These are phyloP conservation scores for Catocala fraxini DNA, from an alignment of 2,888 invertebrate species.

Conservation along the genomic window DNA sequence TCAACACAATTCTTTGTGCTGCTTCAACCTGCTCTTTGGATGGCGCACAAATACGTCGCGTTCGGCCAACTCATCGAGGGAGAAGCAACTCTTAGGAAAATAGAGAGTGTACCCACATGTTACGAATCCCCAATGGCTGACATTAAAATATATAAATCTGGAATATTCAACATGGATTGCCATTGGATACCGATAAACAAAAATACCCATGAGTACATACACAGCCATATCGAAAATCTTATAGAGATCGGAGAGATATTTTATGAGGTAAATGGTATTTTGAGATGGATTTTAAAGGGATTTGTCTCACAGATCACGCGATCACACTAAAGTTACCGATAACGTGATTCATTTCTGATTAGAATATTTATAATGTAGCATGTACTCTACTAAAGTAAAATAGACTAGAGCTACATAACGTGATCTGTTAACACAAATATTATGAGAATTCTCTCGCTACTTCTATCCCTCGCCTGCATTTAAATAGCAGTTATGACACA, in stretches of 20 bases:
- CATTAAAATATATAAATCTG: constrained; percentile 66
- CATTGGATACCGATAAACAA: constrained; percentile 70
- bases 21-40: constrained; percentile 90
- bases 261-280: constrained; percentile 59
- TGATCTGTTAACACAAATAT: too few species aligned
- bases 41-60: constrained; percentile 91
- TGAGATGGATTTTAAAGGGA: too few species aligned
- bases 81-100: constrained; percentile 85
- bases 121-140: constrained; percentile 87
- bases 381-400: too few species aligned
- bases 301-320: too few species aligned
- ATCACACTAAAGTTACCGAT: too few species aligned
- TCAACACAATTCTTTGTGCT: constrained; percentile 91
- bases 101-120: constrained; percentile 88
- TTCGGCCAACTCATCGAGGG: constrained; percentile 92
- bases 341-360: too few species aligned
- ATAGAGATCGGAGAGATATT: constrained; percentile 62
- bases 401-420: too few species aligned
- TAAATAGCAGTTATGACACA: too few species aligned
- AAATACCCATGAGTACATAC: constrained; percentile 67
- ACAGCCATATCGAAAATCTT: constrained; percentile 74
- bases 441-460: too few species aligned
- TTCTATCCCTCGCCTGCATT: too few species aligned
- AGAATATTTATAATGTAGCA: too few species aligned
- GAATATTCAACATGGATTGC: constrained; percentile 75